A percentile compares a stretch with the other conserved stretches of the same genome.
Evolutionary conservation across 2,888 invertebrate species (phyloP).

Genomic region (Monopis laevigella): DNA sequence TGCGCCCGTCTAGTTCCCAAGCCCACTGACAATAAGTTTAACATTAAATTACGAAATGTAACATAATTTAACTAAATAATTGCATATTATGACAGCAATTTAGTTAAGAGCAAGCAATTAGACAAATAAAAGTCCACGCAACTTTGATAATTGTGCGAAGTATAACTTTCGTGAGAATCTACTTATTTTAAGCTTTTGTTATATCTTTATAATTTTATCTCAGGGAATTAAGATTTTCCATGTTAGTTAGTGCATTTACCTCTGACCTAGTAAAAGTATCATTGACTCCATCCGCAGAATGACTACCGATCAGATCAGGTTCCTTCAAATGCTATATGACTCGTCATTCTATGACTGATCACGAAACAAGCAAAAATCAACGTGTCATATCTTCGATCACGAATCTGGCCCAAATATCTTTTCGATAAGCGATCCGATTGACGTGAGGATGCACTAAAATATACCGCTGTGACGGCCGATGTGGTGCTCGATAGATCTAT

Average conservation of each 20-base stretch:
- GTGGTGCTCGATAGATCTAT: conserved; percentile 9
- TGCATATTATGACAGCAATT: conserved; percentile 2
- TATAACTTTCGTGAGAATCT: conserved; percentile 3
- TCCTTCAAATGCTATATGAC: conserved; percentile 37
- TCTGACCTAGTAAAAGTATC: no score
- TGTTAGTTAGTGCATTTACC: no score
- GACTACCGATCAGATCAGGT: conserved; percentile 33
- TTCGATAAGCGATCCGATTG: conserved; percentile 44
- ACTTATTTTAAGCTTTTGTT: no score
- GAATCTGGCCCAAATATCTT: conserved; percentile 51
- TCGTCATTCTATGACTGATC: conserved; percentile 47
- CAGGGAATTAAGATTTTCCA: no score
- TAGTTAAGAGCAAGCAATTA: conserved; percentile 7
- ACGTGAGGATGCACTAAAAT: conserved; percentile 47
- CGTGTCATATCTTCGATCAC: conserved; percentile 44
- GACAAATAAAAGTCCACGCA: conserved; percentile 1
- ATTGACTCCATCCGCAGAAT: no score
- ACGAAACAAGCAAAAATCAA: conserved; percentile 42
- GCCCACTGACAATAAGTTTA: conserved; percentile 1
- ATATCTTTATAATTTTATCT: no score
- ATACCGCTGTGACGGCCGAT: conserved; percentile 11
- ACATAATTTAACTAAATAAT: conserved; percentile 9
- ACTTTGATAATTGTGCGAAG: not conserved
- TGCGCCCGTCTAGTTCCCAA: conserved; percentile 5
- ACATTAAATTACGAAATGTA: conserved; percentile 10